Evolutionary conservation across 2,113 vertebrate genomes (phyloP).

Genomic region (Hydrochoerus hydrochaeris): DNA sequence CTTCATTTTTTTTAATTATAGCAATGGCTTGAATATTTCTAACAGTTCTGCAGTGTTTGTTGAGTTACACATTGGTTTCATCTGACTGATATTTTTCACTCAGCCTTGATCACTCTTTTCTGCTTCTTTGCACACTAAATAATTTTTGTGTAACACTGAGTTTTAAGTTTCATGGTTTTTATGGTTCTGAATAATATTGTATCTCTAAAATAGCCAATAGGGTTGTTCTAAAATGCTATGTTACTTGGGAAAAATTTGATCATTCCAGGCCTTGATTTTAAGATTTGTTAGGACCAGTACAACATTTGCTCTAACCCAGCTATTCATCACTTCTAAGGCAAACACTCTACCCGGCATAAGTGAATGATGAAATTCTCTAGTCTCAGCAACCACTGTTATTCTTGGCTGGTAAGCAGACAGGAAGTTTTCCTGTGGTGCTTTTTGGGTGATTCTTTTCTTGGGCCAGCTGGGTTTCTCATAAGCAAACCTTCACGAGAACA

Average conservation of each 20-base stretch:
- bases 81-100: background rate
- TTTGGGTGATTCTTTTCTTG: background rate
- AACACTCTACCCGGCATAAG: background rate
- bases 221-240: background rate
- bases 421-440: background rate
- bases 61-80: background rate
- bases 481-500: fast-evolving
- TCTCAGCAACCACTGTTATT: background rate
- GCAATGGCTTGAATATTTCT: too few species aligned
- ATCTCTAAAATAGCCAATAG: background rate
- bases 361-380: background rate
- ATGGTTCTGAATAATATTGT: background rate
- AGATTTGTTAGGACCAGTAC: background rate
- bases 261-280: background rate
- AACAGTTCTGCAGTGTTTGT: background rate
- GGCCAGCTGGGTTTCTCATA: background rate
- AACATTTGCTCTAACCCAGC: background rate
- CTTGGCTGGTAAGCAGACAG: background rate
- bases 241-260: background rate
- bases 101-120: background rate
- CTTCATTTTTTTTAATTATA: background rate
- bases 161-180: background rate
- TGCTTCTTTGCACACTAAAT: background rate
- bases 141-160: background rate
- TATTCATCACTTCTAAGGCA: background rate